Conservation (phyloP, 2,888 invertebrate species). For the Orthonychiurus folsomi region DNA sequence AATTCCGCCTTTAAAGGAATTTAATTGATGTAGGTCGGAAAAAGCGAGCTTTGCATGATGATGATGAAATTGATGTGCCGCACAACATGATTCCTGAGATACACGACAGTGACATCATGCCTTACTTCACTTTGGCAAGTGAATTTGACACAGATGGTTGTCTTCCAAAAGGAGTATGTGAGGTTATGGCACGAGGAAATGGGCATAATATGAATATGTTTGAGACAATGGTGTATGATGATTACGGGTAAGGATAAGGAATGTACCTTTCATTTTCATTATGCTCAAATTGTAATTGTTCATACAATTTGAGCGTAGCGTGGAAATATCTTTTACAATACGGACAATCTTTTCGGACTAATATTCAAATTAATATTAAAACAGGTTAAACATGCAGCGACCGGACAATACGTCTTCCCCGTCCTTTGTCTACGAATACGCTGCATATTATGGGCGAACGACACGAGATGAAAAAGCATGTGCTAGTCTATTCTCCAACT, state of each 20-base stretch:
- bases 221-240: conserved; percentile 29
- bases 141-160: conserved; percentile 35
- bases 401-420: conserved; percentile 19
- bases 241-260: conserved; percentile 34
- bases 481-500: conserved; percentile 28
- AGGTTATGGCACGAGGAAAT: conserved; percentile 27
- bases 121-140: conserved; percentile 30
- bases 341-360: no score
- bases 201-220: conserved; percentile 27
- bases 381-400: conserved; percentile 6
- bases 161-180: conserved; percentile 38
- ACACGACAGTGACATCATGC: conserved; percentile 33
- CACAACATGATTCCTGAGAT: conserved; percentile 28
- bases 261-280: no score
- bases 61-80: conserved; percentile 21
- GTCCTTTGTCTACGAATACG: conserved; percentile 34
- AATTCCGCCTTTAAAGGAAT: no score
- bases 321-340: no score
- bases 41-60: background rate
- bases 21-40: background rate
- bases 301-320: background rate
- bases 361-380: no score
- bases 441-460: conserved; percentile 33
- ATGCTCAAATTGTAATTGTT: no score
- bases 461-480: conserved; percentile 23